A percentile compares a stretch with the other conserved stretches of the same genome.
phyloP scores from a whole-genome alignment of 1,140 invertebrate species.

The Drosophila bocqueti region DNA sequence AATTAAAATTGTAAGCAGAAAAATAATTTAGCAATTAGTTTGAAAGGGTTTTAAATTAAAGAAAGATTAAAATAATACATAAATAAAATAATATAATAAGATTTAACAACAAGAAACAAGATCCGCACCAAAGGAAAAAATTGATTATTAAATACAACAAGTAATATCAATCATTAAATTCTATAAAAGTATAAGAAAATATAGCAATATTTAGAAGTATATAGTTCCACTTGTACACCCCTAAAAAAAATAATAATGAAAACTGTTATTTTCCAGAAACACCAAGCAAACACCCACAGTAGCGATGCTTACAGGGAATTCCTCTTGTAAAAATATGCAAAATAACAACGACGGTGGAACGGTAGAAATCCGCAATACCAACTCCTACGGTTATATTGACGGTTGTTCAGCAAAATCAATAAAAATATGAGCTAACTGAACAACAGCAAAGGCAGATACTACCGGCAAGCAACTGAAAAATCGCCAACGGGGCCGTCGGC shows the following conservation, averaged over 20 bases:
- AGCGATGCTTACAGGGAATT: background rate
- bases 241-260: background rate
- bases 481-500: slow-evolving; percentile 42
- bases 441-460: slow-evolving; percentile 18
- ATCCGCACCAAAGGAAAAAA: background rate
- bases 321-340: slow-evolving; percentile 13
- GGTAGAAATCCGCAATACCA: slow-evolving; percentile 10
- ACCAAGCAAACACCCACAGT: background rate
- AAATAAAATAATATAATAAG: too few relatives aligned
- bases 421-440: slow-evolving; percentile 17
- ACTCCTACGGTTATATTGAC: slow-evolving; percentile 49
- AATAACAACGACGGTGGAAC: background rate
- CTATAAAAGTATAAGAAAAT: background rate
- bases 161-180: background rate
- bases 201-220: background rate
- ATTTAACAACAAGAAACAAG: too few relatives aligned
- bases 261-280: background rate
- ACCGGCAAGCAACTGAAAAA: slow-evolving; percentile 6
- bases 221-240: background rate
- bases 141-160: background rate
- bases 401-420: slow-evolving; percentile 40
- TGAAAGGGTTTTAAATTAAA: too few relatives aligned
- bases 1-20: background rate
- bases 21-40: background rate
- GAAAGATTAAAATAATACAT: too few relatives aligned